Evolutionary conservation across 1,140 invertebrate species (phyloP), one percentile per base, ranked within the genome.

Genomic region (Philopotamus ludificatus): DNA sequence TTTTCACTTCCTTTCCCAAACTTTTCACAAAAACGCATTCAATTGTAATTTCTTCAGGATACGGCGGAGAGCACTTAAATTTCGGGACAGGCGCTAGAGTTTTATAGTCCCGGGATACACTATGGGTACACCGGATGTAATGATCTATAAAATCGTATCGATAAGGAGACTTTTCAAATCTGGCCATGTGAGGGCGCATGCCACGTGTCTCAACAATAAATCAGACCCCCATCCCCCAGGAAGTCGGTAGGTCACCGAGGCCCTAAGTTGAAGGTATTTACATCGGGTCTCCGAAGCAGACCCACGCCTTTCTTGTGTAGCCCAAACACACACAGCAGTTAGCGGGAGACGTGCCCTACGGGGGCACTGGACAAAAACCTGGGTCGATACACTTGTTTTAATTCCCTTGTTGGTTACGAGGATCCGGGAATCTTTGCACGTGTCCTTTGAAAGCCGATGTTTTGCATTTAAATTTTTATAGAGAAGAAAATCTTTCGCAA

Each of bases 171-270:
- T 34, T 34, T 12, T 34, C 28, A 34, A 34, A 34, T 34, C 28
- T 34, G 4, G 12, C 4, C 28, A 34, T 34, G 28, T 34, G 47
- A 20, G 21, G 20, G 47, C 3, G 20, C n/a, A 21, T 50, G 47
- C 47, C 47, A 50, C 47, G 47, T 50, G 47, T 50, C 47, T 21
- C 47, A 50, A 50, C 47, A 3, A 50, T 50, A 50, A 50, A 50
- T 50, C 47, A 18, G 21, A 22, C n/a, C 47, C 47, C 15, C 47
- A 18, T 12, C 10, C n/a, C 47, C 47, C 15, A 21, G 18, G 22
- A 50, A 50, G 47, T 50, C 28, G 28, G 28, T 12, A 34, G 28
- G 28, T 34, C 28, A 34, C 28, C 28, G 44, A 4, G 47, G n/a
- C 18, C 47, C 4, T 34, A 4, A 34, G 12, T 12, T 34, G 4